These are phyloP conservation scores for Amphiprion clarkii DNA, from an alignment of 2,797 vertebrate species.

Conservation along the genomic window DNA sequence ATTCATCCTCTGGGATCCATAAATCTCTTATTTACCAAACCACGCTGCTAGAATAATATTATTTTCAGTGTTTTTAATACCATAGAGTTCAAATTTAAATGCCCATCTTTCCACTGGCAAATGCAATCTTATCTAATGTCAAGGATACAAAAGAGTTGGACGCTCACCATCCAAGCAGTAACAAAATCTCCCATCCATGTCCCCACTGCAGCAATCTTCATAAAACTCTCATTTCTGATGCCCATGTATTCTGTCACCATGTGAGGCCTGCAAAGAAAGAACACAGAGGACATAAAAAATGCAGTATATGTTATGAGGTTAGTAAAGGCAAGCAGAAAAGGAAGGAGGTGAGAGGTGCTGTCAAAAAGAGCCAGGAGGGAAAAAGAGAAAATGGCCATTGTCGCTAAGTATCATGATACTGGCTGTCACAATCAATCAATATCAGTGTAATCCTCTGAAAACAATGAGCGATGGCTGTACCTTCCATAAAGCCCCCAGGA, in stretches of 20 bases:
- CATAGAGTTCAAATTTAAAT: background rate
- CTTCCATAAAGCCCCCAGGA: constrained; percentile 54
- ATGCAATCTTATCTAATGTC: constrained; percentile 3
- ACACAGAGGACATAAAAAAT: constrained; percentile 44
- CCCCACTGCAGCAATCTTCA: constrained; percentile 98
- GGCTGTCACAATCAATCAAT: constrained; percentile 77
- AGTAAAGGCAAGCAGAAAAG: constrained; percentile 28
- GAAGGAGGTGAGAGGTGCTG: constrained; percentile 15
- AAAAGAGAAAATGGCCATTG: constrained; percentile 62
- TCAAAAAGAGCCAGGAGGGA: constrained; percentile 27
- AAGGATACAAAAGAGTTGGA: background rate
- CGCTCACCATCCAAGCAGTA: constrained; percentile 98
- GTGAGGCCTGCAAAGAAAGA: constrained; percentile 86
- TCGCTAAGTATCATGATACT: constrained; percentile 69
- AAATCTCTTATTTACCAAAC: background rate
- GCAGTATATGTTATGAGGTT: constrained; percentile 19
- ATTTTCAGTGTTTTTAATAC: background rate
- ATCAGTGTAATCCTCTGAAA: constrained; percentile 72
- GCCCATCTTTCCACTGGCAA: background rate
- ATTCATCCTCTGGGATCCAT: background rate
- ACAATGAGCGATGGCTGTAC: constrained; percentile 63
- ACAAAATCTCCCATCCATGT: constrained; percentile 99
- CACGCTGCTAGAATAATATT: background rate
- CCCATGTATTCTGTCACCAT: constrained; percentile 99
- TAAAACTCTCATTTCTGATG: constrained; percentile 98